Percentiles rank a stretch among this genome's conserved stretches.
Evolutionary conservation across 2,797 vertebrate genomes (phyloP).

Genomic region (Sebastes taczanowskii): DNA sequence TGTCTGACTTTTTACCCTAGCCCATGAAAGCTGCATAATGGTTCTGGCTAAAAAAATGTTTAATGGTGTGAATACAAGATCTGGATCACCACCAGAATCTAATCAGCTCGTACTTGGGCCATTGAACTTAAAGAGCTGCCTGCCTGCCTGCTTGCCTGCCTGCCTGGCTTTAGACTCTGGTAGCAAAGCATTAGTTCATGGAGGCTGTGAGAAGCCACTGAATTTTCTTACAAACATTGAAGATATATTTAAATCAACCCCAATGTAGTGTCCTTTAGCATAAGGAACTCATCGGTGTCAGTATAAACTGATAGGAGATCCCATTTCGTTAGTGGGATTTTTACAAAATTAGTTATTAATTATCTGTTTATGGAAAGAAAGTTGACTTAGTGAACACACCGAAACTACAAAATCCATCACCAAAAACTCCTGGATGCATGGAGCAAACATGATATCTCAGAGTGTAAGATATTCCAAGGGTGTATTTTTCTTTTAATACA

Average conservation of each 20-base stretch:
- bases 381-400: background rate
- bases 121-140: background rate
- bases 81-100: constrained; percentile 2
- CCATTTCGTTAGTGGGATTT: background rate
- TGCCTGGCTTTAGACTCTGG: background rate
- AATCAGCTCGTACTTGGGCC: constrained; percentile 1
- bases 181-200: background rate
- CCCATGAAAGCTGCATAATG: background rate
- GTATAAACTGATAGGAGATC: background rate
- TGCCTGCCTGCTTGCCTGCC: background rate
- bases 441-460: constrained; percentile 7
- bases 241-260: background rate
- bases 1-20: background rate
- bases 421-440: background rate
- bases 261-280: background rate
- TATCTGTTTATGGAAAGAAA: too few species aligned
- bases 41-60: background rate
- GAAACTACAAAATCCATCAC: constrained; percentile 1
- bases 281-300: background rate
- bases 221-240: background rate
- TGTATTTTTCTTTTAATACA: constrained; percentile 49
- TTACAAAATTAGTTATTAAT: background rate
- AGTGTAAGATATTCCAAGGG: constrained; percentile 4
- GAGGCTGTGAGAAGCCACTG: background rate
- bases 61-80: constrained; percentile 3